Percentiles rank a stretch among this genome's conserved stretches.
Evolutionary conservation across 2,888 invertebrate genomes (phyloP).

Genomic region (Acholoe squamosa): DNA sequence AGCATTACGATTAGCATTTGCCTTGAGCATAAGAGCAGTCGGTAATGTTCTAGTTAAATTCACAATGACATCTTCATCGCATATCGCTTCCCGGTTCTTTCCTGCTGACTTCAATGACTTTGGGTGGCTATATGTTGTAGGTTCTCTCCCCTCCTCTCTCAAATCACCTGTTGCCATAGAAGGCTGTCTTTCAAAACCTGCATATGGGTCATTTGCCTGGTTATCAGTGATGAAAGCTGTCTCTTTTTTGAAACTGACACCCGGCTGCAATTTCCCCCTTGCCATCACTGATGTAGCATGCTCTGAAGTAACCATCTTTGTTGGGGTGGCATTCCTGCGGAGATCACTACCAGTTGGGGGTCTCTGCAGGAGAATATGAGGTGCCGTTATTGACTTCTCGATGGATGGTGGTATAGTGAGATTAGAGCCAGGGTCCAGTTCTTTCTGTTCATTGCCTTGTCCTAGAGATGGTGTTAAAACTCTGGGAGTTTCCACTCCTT

Average conservation of each 20-base stretch:
- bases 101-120: not conserved
- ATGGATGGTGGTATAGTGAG: not conserved
- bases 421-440: not conserved
- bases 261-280: not conserved
- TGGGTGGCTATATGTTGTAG: not conserved
- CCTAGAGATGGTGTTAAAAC: too few relatives aligned
- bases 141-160: not conserved
- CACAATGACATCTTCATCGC: constrained; percentile 55
- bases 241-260: not conserved
- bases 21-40: constrained; percentile 64
- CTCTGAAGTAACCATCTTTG: not conserved
- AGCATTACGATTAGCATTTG: constrained; percentile 63
- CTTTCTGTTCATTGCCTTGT: not conserved
- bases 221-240: not conserved
- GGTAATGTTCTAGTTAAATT: constrained; percentile 64
- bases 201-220: not conserved
- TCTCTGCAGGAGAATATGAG: not conserved
- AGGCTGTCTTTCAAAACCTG: not conserved
- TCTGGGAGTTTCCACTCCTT: not conserved
- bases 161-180: not conserved
- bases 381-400: not conserved
- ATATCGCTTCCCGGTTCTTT: not conserved
- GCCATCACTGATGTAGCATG: not conserved
- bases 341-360: not conserved
- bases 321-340: not conserved